A percentile compares a stretch with the other conserved stretches of the same genome.
Evolutionary conservation across 1,140 invertebrate species (phyloP).

Genomic region (Pomacea maculata): DNA sequence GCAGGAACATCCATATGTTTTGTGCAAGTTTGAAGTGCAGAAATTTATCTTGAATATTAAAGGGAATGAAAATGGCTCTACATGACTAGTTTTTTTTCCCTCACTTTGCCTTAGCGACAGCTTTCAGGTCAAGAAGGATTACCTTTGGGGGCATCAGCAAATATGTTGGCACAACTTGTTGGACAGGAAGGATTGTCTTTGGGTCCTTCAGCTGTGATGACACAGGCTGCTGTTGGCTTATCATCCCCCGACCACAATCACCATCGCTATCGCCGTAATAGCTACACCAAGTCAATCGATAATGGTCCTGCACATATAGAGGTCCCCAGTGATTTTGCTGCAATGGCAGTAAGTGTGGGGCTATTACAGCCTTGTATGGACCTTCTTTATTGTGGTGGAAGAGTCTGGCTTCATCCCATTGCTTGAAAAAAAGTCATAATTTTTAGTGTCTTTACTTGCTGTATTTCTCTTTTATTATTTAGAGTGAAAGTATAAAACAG

Average conservation of each 20-base stretch:
- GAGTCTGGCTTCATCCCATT: slow-evolving; percentile 28
- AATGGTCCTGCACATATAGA: slow-evolving; percentile 33
- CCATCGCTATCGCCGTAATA: slow-evolving; percentile 49
- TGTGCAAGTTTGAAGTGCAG: background rate
- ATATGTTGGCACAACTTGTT: slow-evolving; percentile 18
- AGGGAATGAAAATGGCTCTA: too few relatives aligned
- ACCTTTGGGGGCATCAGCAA: slow-evolving; percentile 30
- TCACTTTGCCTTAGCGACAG: background rate
- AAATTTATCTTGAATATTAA: too few relatives aligned
- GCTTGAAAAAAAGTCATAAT: too few relatives aligned
- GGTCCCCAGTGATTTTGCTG: background rate
- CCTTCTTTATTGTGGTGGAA: slow-evolving; percentile 46
- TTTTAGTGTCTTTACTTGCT: too few relatives aligned
- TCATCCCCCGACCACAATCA: slow-evolving; percentile 28
- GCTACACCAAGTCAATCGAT: slow-evolving; percentile 53
- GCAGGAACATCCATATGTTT: background rate
- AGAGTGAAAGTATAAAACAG: background rate
- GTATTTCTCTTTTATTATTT: background rate
- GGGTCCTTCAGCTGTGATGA: slow-evolving; percentile 25
- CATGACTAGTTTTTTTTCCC: too few relatives aligned
- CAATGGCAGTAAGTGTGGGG: background rate
- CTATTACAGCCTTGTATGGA: slow-evolving; percentile 14
- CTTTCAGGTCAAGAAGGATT: slow-evolving; percentile 8
- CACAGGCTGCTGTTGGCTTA: slow-evolving; percentile 27
- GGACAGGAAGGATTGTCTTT: slow-evolving; percentile 18